phyloP scores from a whole-genome alignment of 2,888 invertebrate species.

The Baccha elongata region DNA sequence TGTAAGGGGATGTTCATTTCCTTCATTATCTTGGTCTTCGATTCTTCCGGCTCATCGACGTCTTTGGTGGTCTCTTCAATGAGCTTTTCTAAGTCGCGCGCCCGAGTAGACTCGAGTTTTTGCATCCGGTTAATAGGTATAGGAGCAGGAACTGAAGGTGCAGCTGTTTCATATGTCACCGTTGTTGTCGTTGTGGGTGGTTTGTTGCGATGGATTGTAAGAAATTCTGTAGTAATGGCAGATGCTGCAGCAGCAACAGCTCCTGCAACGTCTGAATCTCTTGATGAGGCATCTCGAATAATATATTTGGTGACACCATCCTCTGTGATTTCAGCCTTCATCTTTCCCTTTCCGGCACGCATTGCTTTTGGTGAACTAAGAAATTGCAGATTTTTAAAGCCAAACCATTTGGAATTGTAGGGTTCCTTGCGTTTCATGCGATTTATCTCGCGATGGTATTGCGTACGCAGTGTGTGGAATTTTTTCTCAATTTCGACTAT shows the following conservation, averaged over 20 bases:
- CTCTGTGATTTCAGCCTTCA: slow-evolving; percentile 78
- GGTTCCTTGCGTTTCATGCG: slow-evolving; percentile 84
- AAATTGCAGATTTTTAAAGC: slow-evolving; percentile 85
- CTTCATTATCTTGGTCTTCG: slow-evolving; percentile 79
- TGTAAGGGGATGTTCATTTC: slow-evolving; percentile 77
- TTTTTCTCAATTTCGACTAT: slow-evolving; percentile 84
- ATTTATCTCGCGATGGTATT: slow-evolving; percentile 85
- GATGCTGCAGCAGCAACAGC: slow-evolving; percentile 44
- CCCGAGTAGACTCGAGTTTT: slow-evolving; percentile 76
- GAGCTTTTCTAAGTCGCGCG: slow-evolving; percentile 80
- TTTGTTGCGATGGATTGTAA: slow-evolving; percentile 76
- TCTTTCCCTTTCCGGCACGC: slow-evolving; percentile 79
- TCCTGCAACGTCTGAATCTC: slow-evolving; percentile 74
- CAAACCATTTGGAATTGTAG: slow-evolving; percentile 84
- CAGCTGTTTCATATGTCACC: slow-evolving; percentile 65
- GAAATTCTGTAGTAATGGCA: slow-evolving; percentile 77
- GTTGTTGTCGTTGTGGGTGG: slow-evolving; percentile 74
- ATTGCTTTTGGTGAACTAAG: slow-evolving; percentile 84
- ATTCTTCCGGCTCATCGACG: slow-evolving; percentile 81
- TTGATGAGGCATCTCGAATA: slow-evolving; percentile 76
- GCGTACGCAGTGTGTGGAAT: slow-evolving; percentile 85
- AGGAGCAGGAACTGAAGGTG: slow-evolving; percentile 43
- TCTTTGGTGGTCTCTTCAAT: slow-evolving; percentile 82
- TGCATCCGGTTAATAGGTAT: slow-evolving; percentile 49
- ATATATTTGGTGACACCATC: slow-evolving; percentile 79